Evolutionary conservation across 2,888 invertebrate species (phyloP).

Genomic region (Tenthredo distinguenda): DNA sequence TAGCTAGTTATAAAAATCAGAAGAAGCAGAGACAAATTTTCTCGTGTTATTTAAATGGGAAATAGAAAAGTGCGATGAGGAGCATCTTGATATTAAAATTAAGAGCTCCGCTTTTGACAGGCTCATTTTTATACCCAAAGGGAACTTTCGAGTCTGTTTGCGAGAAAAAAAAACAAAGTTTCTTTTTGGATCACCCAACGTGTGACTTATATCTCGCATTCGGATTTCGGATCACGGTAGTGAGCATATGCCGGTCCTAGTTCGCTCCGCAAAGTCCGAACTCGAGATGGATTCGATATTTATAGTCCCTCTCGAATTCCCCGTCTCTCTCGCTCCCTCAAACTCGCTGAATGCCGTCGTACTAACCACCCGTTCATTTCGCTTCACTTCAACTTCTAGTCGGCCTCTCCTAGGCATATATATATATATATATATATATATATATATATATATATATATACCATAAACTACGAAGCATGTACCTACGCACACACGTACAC

Average conservation of each 20-base stretch:
- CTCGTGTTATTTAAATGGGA: no score
- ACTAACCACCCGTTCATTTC: conserved; percentile 13
- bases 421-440: no score
- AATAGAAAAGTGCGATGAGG: no score
- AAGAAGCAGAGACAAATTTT: no score
- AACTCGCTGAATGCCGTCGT: conserved; percentile 9
- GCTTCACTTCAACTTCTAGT: background rate
- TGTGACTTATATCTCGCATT: background rate
- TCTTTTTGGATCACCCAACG: no score
- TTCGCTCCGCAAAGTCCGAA: conserved; percentile 18
- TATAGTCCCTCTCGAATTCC: conserved; percentile 47
- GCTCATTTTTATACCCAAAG: no score
- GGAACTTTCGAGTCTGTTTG: no score
- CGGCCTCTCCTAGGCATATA: background rate
- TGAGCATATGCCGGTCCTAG: background rate
- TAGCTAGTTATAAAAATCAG: no score
- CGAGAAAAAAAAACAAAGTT: no score
- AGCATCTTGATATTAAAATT: no score
- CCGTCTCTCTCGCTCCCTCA: conserved; percentile 37
- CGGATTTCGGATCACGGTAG: background rate
- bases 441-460: no score
- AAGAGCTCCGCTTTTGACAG: no score
- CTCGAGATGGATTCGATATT: conserved; percentile 50
- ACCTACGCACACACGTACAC: background rate
- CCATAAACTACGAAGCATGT: background rate